Percentiles rank a stretch among this genome's conserved stretches.
phyloP scores from a whole-genome alignment of 1,140 invertebrate genomes.

The Ruditapes philippinarum region DNA sequence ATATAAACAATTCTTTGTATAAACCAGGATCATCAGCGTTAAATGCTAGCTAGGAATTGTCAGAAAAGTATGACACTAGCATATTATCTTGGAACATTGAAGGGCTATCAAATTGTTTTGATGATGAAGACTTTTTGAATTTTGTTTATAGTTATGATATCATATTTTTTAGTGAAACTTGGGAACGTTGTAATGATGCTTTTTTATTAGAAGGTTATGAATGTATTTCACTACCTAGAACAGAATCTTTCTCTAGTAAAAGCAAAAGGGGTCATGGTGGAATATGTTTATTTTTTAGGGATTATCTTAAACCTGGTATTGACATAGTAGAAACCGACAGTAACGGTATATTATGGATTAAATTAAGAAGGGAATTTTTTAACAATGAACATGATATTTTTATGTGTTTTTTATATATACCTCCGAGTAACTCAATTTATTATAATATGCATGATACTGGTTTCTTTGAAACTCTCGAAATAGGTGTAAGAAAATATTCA shows the following conservation, averaged over 20 bases:
- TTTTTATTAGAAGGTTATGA: neutral
- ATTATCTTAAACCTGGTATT: neutral
- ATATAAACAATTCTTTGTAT: too few relatives aligned
- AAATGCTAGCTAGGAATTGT: too few relatives aligned
- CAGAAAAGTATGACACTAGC: too few relatives aligned
- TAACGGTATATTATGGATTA: neutral
- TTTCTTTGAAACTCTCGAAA: neutral
- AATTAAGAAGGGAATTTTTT: neutral
- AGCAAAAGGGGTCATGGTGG: neutral
- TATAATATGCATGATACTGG: neutral
- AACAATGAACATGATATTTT: neutral
- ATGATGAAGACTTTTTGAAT: slow-evolving; percentile 1
- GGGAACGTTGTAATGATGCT: neutral
- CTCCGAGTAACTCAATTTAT: neutral
- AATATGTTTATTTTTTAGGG: neutral
- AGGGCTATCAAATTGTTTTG: neutral
- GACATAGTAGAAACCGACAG: neutral
- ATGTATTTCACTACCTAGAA: neutral
- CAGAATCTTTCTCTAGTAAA: neutral
- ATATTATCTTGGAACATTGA: neutral
- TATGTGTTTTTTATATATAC: neutral
- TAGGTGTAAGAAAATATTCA: too few relatives aligned
- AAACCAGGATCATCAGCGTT: too few relatives aligned
- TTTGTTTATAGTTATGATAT: neutral
- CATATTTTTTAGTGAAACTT: slow-evolving; percentile 14